phyloP scores from a whole-genome alignment of 2,797 vertebrate genomes.

The Hypotaenidia okinawae region DNA sequence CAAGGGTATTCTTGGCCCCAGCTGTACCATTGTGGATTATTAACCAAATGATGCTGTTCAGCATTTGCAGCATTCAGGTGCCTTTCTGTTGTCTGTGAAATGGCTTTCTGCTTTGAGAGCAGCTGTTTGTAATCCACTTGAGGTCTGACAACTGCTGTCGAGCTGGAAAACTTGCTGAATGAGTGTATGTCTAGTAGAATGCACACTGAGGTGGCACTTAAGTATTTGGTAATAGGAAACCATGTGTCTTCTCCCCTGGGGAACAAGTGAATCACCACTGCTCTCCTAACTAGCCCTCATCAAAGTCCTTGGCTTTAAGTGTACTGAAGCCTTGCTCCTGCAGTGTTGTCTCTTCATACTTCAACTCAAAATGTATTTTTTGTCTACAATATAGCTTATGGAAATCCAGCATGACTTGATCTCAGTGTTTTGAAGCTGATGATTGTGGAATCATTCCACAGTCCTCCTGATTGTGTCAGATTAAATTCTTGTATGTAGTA shows the following conservation, averaged over 20 bases:
- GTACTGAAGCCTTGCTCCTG: not conserved
- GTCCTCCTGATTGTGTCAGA: not conserved
- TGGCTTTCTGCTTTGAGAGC: not conserved
- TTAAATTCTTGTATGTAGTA: not conserved
- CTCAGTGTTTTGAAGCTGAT: not conserved
- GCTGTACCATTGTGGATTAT: not conserved
- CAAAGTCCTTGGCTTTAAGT: not conserved
- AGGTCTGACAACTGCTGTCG: not conserved
- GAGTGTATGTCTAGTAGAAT: not conserved
- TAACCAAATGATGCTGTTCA: not conserved
- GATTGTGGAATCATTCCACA: not conserved
- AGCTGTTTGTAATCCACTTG: not conserved
- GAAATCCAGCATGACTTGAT: not conserved
- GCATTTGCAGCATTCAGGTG: not conserved
- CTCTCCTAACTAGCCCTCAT: not conserved
- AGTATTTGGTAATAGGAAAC: not conserved
- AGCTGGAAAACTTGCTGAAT: not conserved
- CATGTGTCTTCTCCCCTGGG: not conserved
- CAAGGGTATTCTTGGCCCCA: not conserved
- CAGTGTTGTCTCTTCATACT: not conserved
- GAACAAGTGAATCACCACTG: not conserved
- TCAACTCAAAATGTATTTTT: not conserved
- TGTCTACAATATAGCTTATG: not conserved
- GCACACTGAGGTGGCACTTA: not conserved
- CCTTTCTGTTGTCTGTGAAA: not conserved